A percentile compares a stretch with the other conserved stretches of the same genome.
Conservation (phyloP, 1,140 invertebrate species). For the Caenorhabditis inopinata region DNA sequence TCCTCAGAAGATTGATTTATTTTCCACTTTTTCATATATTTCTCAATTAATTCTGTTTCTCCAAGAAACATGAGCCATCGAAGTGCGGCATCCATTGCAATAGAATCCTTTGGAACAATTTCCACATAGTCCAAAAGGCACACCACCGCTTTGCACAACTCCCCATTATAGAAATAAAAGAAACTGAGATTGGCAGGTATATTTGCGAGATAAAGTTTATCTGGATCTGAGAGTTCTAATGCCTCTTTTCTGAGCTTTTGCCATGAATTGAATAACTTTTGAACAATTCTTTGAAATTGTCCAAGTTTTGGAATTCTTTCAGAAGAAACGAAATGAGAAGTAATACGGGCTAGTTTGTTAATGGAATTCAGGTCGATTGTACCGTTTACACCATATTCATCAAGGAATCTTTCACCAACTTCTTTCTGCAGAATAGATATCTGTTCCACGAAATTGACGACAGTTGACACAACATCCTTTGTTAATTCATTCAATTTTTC, state of each 20-base stretch:
- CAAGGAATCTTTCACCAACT: not conserved
- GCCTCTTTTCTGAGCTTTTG: not conserved
- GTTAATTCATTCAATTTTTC: not conserved
- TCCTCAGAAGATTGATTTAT: not conserved
- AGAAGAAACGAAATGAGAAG: not conserved
- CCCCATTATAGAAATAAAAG: not conserved
- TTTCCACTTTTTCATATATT: constrained; percentile 8
- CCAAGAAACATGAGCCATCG: constrained; percentile 8
- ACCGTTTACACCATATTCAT: not conserved
- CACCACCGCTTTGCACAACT: not conserved
- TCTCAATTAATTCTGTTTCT: not conserved
- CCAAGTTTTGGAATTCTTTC: not conserved
- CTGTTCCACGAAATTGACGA: not conserved
- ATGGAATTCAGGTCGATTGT: not conserved
- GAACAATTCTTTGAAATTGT: not conserved
- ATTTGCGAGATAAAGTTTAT: not conserved
- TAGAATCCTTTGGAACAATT: not conserved
- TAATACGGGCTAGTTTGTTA: not conserved
- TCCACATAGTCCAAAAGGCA: not conserved
- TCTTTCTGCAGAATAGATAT: not conserved
- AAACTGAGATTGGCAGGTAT: not conserved
- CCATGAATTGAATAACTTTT: not conserved
- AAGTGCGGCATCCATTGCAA: not conserved
- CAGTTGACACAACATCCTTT: not conserved
- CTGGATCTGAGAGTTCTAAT: not conserved